phyloP scores from a whole-genome alignment of 2,888 invertebrate genomes.

The Acleris sparsana region DNA sequence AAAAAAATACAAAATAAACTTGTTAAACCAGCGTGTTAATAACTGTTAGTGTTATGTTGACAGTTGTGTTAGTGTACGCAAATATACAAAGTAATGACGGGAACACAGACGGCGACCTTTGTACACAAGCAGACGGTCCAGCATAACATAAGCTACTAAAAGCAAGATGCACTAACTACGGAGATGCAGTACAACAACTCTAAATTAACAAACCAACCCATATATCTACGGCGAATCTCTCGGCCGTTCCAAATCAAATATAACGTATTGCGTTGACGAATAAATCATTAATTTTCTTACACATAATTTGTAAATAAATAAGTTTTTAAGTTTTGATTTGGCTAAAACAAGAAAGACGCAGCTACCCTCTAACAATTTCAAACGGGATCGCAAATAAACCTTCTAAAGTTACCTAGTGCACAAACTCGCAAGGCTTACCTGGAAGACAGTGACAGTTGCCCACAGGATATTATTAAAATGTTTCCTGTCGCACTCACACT shows the following conservation, averaged over 20 bases:
- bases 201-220: slow-evolving; percentile 42
- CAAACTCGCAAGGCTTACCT: slow-evolving; percentile 88
- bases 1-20: slow-evolving; percentile 56
- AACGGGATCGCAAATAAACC: slow-evolving; percentile 79
- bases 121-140: slow-evolving; percentile 79
- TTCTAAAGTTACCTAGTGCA: slow-evolving; percentile 69
- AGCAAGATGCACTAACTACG: slow-evolving; percentile 80
- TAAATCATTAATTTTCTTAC: too few species aligned
- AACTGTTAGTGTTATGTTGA: slow-evolving; percentile 58
- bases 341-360: slow-evolving; percentile 72
- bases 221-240: slow-evolving; percentile 67
- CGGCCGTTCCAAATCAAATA: slow-evolving; percentile 50
- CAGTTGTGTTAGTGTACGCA: slow-evolving; percentile 73
- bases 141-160: slow-evolving; percentile 62
- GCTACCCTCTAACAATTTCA: slow-evolving; percentile 65
- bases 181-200: slow-evolving; percentile 63
- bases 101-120: slow-evolving; percentile 77
- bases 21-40: slow-evolving; percentile 67
- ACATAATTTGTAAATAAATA: slow-evolving; percentile 56
- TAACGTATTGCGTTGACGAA: too few species aligned
- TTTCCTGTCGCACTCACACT: slow-evolving; percentile 98
- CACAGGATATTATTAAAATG: slow-evolving; percentile 99
- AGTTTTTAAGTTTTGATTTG: slow-evolving; percentile 40
- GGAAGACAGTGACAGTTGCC: slow-evolving; percentile 98
- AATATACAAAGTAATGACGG: slow-evolving; percentile 65